phyloP scores from a whole-genome alignment of 1,140 invertebrate species.

The Berghia stephanieae region DNA sequence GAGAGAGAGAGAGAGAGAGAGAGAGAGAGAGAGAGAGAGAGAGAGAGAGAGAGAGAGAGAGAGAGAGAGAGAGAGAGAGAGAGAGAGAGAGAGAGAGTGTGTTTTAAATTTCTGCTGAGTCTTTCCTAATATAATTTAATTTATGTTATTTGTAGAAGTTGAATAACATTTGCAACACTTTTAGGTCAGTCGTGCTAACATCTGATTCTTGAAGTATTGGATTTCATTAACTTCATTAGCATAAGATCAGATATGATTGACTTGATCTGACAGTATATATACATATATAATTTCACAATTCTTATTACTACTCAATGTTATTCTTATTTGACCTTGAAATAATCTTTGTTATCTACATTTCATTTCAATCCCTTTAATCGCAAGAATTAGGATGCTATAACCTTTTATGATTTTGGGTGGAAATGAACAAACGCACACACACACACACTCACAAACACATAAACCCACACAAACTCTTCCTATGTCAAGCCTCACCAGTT shows the following conservation, averaged over 20 bases:
- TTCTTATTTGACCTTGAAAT: background rate
- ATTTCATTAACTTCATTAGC: too few species aligned
- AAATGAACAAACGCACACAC: slow-evolving; percentile 3
- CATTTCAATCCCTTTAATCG: background rate
- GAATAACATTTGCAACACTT: background rate
- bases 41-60: background rate
- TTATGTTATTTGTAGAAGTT: background rate
- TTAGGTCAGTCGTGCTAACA: too few species aligned
- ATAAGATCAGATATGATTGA: too few species aligned
- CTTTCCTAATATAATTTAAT: background rate
- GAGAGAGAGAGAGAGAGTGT: background rate
- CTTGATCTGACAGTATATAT: too few species aligned
- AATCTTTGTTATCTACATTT: background rate
- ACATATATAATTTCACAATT: too few species aligned
- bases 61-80: background rate
- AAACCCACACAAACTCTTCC: background rate
- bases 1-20: background rate
- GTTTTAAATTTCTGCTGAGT: background rate
- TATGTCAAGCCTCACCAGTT: background rate
- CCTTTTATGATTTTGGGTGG: background rate
- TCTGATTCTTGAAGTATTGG: too few species aligned
- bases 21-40: background rate
- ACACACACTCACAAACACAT: background rate
- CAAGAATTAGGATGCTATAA: background rate
- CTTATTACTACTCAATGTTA: too few species aligned